These are phyloP conservation scores for Silurus meridionalis DNA, from an alignment of 2,113 vertebrate species.

Conservation along the genomic window DNA sequence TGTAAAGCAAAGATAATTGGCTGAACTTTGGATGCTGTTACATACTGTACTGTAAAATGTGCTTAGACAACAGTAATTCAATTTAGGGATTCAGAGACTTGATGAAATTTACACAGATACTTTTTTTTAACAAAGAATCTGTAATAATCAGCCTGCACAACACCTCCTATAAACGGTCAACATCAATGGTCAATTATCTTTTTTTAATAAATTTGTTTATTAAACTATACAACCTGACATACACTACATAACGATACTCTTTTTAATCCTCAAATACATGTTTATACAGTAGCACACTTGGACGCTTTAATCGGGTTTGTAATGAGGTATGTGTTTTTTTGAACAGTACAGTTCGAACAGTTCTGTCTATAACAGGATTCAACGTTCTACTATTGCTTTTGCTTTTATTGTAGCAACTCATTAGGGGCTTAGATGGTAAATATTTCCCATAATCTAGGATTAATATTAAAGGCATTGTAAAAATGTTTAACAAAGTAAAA, in stretches of 20 bases:
- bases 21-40: neutral
- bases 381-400: neutral
- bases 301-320: neutral
- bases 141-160: neutral
- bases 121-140: neutral
- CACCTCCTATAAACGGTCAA: neutral
- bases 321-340: neutral
- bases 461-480: neutral
- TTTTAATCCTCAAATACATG: neutral
- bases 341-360: neutral
- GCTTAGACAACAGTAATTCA: neutral
- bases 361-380: neutral
- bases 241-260: neutral
- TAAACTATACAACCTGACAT: neutral
- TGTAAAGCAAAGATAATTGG: neutral
- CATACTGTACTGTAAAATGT: neutral
- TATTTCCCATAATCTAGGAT: neutral
- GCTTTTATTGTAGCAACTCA: neutral
- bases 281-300: no score
- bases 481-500: neutral
- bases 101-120: neutral
- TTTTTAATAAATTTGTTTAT: neutral
- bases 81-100: neutral
- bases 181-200: neutral
- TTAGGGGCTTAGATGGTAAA: neutral